Base-by-base conservation (phyloP, 2,113 vertebrate genomes). In the Pterocles orientalis region DNA sequence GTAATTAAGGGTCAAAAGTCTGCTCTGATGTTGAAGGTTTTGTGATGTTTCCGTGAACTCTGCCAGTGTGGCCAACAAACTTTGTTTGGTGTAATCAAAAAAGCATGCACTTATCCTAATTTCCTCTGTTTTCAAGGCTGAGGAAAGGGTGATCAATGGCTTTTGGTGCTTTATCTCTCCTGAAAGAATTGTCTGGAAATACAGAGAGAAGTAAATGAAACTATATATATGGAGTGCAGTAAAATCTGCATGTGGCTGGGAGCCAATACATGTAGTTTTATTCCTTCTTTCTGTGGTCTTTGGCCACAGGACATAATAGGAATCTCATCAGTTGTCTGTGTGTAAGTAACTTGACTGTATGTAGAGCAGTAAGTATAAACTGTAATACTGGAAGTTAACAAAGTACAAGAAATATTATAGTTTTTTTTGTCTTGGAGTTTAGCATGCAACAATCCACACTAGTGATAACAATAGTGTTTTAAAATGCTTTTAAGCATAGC, bases 101-200 rank as follows among this genome's bases (percentile, higher is more conserved):
- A 7, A 39, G 5, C 4, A 5, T 12, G 4, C 1, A 4, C 36
- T 64, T 80, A n/a, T 2, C 6, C 28, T 12, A 31, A 0, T 65
- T 65, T 69, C 15, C 17, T 25, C 8, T 29, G 7, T 17, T 72
- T 16, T 65, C 17, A 73, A 65, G 25, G 10, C 0, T 57, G 34
- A 60, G 45, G 3, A 34, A 47, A 39, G 4, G 3, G 31, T 15
- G 1, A 66, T 5, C 8, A 36, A 3, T 7, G 14, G 9, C 36
- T 86, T 4, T 18, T 23, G 24, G 17, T 41, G n/a, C 43, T 54
- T 86, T 48, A 2, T 39, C 15, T 71, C 6, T 68, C 10, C n/a
- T 68, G 53, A 29, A 83, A 29, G 10, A 45, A 31, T 3, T 19
- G 50, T 3, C 29, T 73, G 60, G 69, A 73, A 73, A 79, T 39